Conservation (phyloP, 2,888 invertebrate genomes). For the Parascotia fuliginaria region DNA sequence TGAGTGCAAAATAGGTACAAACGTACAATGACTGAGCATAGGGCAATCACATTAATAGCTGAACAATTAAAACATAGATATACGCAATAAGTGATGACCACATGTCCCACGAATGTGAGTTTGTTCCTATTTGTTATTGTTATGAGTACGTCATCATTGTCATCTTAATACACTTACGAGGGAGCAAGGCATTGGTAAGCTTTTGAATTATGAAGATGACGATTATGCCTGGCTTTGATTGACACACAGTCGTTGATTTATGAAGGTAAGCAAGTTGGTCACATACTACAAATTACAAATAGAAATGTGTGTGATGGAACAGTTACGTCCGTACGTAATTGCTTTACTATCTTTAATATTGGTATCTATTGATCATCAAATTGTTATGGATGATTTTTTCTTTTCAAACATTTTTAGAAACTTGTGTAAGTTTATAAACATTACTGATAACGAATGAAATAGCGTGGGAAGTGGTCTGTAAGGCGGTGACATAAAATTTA, state of each 20-base stretch:
- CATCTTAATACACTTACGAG: conserved; percentile 25
- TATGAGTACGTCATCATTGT: conserved; percentile 27
- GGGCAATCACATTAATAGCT: conserved; percentile 48
- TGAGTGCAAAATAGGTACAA: conserved; percentile 52
- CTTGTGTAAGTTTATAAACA: neutral
- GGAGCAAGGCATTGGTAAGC: conserved; percentile 39
- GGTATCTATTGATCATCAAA: too few species aligned
- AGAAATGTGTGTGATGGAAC: conserved; percentile 9
- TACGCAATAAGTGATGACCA: conserved; percentile 54
- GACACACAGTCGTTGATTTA: conserved; percentile 15
- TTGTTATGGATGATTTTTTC: too few species aligned
- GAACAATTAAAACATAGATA: conserved; percentile 48
- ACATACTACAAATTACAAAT: conserved; percentile 7
- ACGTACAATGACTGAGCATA: conserved; percentile 46
- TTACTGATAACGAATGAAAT: conserved; percentile 30
- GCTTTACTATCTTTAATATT: neutral
- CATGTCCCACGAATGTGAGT: conserved; percentile 46
- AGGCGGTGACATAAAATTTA: conserved; percentile 51
- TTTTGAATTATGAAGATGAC: conserved; percentile 31
- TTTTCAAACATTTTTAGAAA: too few species aligned
- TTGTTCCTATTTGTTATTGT: conserved; percentile 45
- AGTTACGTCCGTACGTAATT: neutral
- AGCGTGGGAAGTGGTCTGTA: conserved; percentile 40
- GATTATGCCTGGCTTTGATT: conserved; percentile 21
- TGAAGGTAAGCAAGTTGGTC: conserved; percentile 8